These are phyloP conservation scores for Raja brachyura DNA, from an alignment of 2,113 vertebrate genomes.

Conservation along the genomic window DNA sequence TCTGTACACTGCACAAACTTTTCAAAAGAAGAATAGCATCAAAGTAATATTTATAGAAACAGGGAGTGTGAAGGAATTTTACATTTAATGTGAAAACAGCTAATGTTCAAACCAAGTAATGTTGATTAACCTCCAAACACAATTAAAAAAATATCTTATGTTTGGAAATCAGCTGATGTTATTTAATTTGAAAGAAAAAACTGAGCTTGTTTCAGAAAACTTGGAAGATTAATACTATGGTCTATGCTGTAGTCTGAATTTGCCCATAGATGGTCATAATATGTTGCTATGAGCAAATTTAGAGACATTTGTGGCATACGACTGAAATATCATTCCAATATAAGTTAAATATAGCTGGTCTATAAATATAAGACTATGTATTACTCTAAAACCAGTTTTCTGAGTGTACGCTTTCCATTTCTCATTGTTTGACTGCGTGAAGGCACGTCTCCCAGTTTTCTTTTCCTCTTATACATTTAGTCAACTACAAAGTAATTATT, in stretches of 20 bases:
- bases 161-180: not conserved
- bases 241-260: not conserved
- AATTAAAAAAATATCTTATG: too few relatives aligned
- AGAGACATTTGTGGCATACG: not conserved
- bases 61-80: not conserved
- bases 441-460: not conserved
- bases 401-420: not conserved
- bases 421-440: not conserved
- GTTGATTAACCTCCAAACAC: too few relatives aligned
- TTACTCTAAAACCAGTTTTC: conserved; percentile 5
- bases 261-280: not conserved
- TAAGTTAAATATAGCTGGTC: conserved; percentile 5
- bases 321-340: not conserved
- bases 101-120: too few relatives aligned
- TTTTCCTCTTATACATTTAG: not conserved
- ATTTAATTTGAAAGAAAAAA: not conserved
- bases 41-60: not conserved
- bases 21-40: too few relatives aligned
- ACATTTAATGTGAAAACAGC: not conserved
- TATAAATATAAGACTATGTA: not conserved
- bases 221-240: not conserved
- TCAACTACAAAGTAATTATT: not conserved
- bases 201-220: not conserved
- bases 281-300: not conserved
- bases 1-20: too few relatives aligned